Base-by-base conservation (phyloP, 2,113 vertebrate species). In the Ceyx margarethae region DNA sequence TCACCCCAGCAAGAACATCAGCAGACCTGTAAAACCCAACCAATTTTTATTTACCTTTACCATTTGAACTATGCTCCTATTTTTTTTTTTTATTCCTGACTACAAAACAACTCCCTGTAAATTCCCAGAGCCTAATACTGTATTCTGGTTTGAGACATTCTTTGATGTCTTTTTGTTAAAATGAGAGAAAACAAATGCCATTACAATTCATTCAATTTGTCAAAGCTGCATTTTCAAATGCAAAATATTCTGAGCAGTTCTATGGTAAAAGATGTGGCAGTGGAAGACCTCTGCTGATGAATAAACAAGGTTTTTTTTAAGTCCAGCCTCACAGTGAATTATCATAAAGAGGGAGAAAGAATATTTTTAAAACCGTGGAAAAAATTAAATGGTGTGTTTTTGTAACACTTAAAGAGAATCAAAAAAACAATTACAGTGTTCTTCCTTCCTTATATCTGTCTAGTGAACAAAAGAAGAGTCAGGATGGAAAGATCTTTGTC, bases 321-420 rank as follows among this genome's bases (percentile, higher is more conserved):
- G 73, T 48, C 73, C 65, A 48, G 65, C 9, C 6, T 76, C 76
- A 15, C 60, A 74, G 23, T 62, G 35, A 94, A 43, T 53, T 68
- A 64, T 71, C 56, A 60, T 19, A 50, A 66, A 66, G 29, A 79
- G 22, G 65, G 84, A 81, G 54, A 78, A 94, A 95, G 64, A 72
- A 18, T 83, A 88, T 81, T 95, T 97, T 85, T 90, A 66, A 89
- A 92, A 60, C 42, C 65, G 67, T 85, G 91, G 56, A 66, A 95
- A 89, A 78, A 72, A 77, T 9, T 48, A 12, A 90, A 9, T 53
- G 64, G 33, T 69, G 11, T 86, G 58, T 79, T 93, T 73, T 73
- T 77, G 67, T 40, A 92, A 89, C 42, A n/a, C 82, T 75, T 71
- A 71, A 66, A 80, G 62, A 75, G 74, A 94, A 83, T 65, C 22